Evolutionary conservation across 2,113 vertebrate species (phyloP).

Genomic region (Aphelocoma coerulescens): DNA sequence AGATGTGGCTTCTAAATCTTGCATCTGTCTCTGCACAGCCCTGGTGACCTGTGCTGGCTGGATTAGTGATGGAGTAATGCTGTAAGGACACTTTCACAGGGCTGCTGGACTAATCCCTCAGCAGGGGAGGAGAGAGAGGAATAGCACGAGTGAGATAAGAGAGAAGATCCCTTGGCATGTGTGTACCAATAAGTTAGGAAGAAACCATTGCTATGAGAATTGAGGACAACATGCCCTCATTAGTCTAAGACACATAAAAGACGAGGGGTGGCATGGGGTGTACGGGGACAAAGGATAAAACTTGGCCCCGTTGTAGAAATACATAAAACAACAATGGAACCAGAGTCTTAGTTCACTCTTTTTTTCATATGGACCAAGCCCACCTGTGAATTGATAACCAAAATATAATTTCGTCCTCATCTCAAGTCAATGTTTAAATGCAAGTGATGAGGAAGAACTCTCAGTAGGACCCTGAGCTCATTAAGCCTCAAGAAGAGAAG

Average conservation of each 20-base stretch:
- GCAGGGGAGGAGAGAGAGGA: neutral
- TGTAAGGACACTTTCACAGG: neutral
- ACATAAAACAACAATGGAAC: neutral
- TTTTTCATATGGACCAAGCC: neutral
- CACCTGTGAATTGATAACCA: neutral
- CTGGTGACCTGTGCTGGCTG: neutral
- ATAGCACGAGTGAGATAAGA: neutral
- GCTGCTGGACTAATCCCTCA: neutral
- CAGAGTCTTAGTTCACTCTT: neutral
- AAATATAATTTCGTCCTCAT: neutral
- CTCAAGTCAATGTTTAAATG: neutral
- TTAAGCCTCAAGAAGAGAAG: neutral
- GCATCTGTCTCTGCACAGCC: neutral
- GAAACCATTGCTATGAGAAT: neutral
- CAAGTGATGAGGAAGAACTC: neutral
- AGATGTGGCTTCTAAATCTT: neutral
- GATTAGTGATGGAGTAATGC: neutral
- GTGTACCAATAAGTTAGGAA: neutral
- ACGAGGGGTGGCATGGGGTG: accelerated
- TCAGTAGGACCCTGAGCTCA: neutral
- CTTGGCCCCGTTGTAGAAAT: neutral
- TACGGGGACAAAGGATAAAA: neutral
- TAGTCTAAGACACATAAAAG: neutral
- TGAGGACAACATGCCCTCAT: neutral
- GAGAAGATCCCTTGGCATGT: neutral